Base-by-base conservation (phyloP, 2,113 vertebrate genomes). In the Pholis gunnellus region DNA sequence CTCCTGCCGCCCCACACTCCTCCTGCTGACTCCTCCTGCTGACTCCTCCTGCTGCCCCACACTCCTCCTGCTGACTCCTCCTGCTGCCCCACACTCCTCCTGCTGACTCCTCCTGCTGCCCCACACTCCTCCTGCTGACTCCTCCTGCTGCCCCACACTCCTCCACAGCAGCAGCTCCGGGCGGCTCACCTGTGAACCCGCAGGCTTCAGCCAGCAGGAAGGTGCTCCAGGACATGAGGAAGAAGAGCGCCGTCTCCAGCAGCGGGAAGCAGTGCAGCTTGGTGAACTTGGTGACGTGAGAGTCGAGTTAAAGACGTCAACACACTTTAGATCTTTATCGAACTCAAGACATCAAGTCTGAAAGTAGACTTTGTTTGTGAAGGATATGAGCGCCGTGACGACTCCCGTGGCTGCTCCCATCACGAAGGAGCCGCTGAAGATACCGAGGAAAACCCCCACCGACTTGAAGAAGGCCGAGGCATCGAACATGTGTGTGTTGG, bases 161-260 rank as follows among this genome's bases (percentile, higher is more conserved):
- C 52, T 11, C 8, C 6, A 27, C 15, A n/a, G 8, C 18, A 1
- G 63, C 34, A 6, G 6, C 31, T 22, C 18, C 29, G 56, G 2
- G 2, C 17, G 14, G 77, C 95, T 90, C 84, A 99, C 98, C 98
- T 84, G 98, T 99, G 94, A 99, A 99, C 11, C 98, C 97, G 68
- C 98, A 99, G 9, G 98, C 97, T 93, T 99, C 98, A 1, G 98
- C 98, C 44, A 99, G 89, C 63, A 99, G 95, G 94, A 99, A 99
- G 0, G 98, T 99, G 90, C 98, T 99, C 98, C 98, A 99, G 65
- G 98, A 99, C 97, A 99, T 98, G 86, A 99, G 90, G 94, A 99
- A 99, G 93, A 99, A 99, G 61, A 99, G 97, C 0, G 97, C 98
- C 0, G 98, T 99, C 95, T 99, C 98, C 96, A 99, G 95, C 89